Conservation (phyloP, 2,888 invertebrate genomes). For the Phengaris alcon region DNA sequence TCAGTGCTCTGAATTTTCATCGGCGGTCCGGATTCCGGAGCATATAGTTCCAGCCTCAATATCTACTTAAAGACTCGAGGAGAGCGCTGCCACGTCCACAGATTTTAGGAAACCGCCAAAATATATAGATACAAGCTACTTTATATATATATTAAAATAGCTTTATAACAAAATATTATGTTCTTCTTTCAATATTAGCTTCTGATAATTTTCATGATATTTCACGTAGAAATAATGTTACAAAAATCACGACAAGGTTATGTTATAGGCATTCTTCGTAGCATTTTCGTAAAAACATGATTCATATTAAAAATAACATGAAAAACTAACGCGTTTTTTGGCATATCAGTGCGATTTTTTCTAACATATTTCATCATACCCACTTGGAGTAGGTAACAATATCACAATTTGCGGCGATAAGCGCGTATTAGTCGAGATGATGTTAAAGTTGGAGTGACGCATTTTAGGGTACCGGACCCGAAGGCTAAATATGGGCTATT, state of each 20-base stretch:
- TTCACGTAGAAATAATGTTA: neutral
- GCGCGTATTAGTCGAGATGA: too few species aligned
- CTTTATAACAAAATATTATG: slow-evolving; percentile 5
- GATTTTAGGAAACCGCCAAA: neutral
- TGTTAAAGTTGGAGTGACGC: too few species aligned
- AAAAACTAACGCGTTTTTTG: neutral
- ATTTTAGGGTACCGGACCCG: too few species aligned
- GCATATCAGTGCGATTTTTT: neutral
- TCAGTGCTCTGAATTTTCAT: too few species aligned
- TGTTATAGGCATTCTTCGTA: neutral
- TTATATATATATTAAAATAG: slow-evolving; percentile 12
- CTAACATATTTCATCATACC: too few species aligned
- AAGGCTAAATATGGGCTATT: too few species aligned
- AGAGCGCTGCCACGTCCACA: neutral
- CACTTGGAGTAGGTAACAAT: too few species aligned
- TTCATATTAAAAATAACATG: slow-evolving; percentile 3
- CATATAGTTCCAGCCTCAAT: neutral
- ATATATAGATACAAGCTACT: neutral
- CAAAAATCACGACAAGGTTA: slow-evolving; percentile 19
- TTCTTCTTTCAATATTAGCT: neutral
- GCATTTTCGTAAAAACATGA: neutral
- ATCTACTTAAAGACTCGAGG: neutral
- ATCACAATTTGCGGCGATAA: too few species aligned
- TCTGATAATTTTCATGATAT: neutral
- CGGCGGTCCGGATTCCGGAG: too few species aligned